phyloP scores from a whole-genome alignment of 2,113 vertebrate genomes.

The mouse (Mus musculus) region GRCm39 chr10:87280501-87281000 shows the following conservation, averaged over 20 bases:
- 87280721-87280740: not conserved
- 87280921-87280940: not conserved
- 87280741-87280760: not conserved
- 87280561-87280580: not conserved
- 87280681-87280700: conserved; percentile 53
- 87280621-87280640: conserved; percentile 92
- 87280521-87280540: conserved; percentile 30
- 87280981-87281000: not conserved
- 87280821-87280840: not conserved
- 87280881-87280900: not conserved
- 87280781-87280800: not conserved
- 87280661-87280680: not conserved
- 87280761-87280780: not conserved
- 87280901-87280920: not conserved
- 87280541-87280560: not conserved
- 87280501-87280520: not conserved
- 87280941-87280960: not conserved
- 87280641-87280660: conserved; percentile 89
- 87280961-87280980: not conserved
- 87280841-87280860: not conserved
- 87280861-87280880: not conserved
- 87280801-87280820: not conserved
- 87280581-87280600: conserved; percentile 48
- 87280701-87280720: not conserved
- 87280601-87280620: not conserved